Evolutionary conservation across 2,113 vertebrate genomes (phyloP).

Genomic region (Empidonax traillii): DNA sequence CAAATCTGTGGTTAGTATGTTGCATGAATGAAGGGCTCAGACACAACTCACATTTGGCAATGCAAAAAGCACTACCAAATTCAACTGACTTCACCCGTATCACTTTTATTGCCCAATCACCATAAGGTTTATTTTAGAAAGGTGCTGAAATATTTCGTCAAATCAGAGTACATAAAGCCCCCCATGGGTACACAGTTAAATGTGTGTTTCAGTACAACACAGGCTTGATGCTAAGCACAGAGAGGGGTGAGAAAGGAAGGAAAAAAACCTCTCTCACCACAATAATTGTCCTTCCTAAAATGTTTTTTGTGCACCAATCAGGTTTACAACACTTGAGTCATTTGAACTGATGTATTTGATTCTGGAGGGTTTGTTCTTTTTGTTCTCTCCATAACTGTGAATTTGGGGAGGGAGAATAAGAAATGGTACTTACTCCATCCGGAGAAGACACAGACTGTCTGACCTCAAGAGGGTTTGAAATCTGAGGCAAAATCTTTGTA

Average conservation of each 20-base stretch:
- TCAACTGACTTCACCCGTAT: not conserved
- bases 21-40: not conserved
- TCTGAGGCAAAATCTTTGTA: not conserved
- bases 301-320: not conserved
- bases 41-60: not conserved
- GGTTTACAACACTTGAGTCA: not conserved
- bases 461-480: not conserved
- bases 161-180: not conserved
- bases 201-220: not conserved
- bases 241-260: rapidly evolving
- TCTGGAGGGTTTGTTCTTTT: not conserved
- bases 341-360: not conserved
- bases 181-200: not conserved
- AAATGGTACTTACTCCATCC: not conserved
- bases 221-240: not conserved
- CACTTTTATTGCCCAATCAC: not conserved
- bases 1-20: not conserved
- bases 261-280: rapidly evolving
- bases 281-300: not conserved
- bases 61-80: not conserved
- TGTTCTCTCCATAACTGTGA: not conserved
- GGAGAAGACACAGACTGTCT: not conserved
- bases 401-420: not conserved
- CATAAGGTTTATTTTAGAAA: not conserved
- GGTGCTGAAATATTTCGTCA: not conserved